Conservation (phyloP, 2,797 vertebrate species). For the Ctenopoma multispine region DNA sequence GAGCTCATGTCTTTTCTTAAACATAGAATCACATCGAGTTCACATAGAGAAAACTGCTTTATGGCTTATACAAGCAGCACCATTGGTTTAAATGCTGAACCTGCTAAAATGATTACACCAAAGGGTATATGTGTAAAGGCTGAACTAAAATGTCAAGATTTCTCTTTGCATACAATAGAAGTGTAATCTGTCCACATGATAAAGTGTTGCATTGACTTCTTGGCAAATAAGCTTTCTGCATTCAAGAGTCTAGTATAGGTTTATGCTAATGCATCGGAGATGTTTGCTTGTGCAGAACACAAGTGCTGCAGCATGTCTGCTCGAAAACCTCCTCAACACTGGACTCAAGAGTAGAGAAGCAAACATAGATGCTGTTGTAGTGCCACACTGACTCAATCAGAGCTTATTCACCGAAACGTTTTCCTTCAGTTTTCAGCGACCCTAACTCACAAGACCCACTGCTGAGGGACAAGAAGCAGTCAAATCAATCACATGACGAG, state of each 20-base stretch:
- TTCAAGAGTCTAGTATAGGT: constrained; percentile 9
- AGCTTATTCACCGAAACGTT: constrained; percentile 49
- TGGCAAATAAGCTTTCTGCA: constrained; percentile 53
- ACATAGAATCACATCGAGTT: background rate
- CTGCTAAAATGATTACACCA: constrained; percentile 14
- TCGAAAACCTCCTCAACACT: constrained; percentile 11
- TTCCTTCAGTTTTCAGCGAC: constrained; percentile 31
- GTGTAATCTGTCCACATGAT: constrained; percentile 32
- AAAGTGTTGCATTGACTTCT: constrained; percentile 42
- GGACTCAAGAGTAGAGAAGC: background rate
- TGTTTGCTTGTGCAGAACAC: constrained; percentile 27
- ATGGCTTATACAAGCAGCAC: background rate
- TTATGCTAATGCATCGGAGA: constrained; percentile 24
- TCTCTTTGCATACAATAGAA: constrained; percentile 39
- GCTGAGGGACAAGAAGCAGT: constrained; percentile 63
- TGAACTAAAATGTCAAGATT: constrained; percentile 54
- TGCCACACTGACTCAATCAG: constrained; percentile 21
- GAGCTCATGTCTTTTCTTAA: background rate
- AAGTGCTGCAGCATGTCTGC: constrained; percentile 32
- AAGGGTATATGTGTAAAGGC: background rate
- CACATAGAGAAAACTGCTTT: background rate
- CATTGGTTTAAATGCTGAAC: constrained; percentile 26
- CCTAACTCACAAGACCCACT: constrained; percentile 28
- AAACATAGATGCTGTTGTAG: background rate
- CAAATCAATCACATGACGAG: constrained; percentile 39